Base-by-base conservation (phyloP, 2,888 invertebrate genomes). In the Macrosiphum euphorbiae region DNA sequence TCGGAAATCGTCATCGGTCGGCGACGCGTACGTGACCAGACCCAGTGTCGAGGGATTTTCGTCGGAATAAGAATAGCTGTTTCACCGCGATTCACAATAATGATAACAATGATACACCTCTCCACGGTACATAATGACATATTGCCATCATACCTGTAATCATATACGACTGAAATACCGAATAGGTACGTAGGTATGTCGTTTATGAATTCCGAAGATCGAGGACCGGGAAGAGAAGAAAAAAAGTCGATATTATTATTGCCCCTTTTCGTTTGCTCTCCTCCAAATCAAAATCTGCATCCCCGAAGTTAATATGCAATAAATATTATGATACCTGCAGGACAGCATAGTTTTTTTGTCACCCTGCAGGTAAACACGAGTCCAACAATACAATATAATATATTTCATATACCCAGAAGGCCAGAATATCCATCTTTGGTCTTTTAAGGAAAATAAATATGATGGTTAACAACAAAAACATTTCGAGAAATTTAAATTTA, bases 11-110 rank as follows among this genome's bases (percentile, higher is more conserved):
- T 90, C 50, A 10, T 78, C 78, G 16, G 78, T 35, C 20, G 20
- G 35, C 35, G 78, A 20, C 78, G 24, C 5, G 44, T 94, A 94
- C 94, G 94, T 94, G 94, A 94, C 41, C 50, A 94, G 87, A 94
- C 61, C 67, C 3, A n/a, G 28, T 13, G 61, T 50, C 87, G 94
- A 24, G 35, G 90, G 94, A 94, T 94, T 86, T 52, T 7, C 44
- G 0, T 20, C n/a, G 85, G 16, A 52, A 35, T 52, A 52, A n/a
- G 52, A 52, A 78, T n/a, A n/a, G 5, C 5, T 67, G 67, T n/a
- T 78, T n/a, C 78, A 35, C 78, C 35, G 78, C 78, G 35, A 2
- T 20, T 7, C 78, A 35, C 78, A 78, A 78, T 35, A 35, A 20
- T 78, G 78, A 78, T 78, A 35, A 78, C 78, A 78, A 78, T 78